phyloP scores from a whole-genome alignment of 30 jellyfish, hydroid and myxozoan species.

The Sanderia malayensis region DNA sequence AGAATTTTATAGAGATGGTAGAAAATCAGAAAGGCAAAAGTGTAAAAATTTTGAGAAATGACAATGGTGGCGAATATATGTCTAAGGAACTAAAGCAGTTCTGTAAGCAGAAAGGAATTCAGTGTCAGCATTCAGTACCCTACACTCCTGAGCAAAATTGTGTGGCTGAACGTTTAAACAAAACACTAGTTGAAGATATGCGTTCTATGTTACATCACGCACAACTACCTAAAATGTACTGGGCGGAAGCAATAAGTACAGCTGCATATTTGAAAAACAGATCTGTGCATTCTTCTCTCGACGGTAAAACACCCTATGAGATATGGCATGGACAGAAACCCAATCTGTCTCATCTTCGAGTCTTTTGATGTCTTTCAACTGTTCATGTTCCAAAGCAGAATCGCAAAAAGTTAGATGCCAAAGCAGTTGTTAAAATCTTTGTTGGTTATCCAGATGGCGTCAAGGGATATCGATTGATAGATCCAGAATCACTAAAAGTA shows the following conservation, averaged over 20 bases:
- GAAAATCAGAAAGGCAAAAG: constrained; percentile 18
- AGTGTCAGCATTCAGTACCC: constrained; percentile 14
- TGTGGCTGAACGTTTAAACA: constrained; percentile 35
- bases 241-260: constrained; percentile 73
- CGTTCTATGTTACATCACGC: constrained; percentile 21
- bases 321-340: constrained; percentile 52
- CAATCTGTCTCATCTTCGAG: constrained; percentile 22
- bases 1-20: constrained; percentile 13
- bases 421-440: no score
- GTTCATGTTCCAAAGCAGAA: constrained; percentile 23
- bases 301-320: constrained; percentile 52
- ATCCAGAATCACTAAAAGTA: background rate
- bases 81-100: constrained; percentile 16
- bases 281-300: constrained; percentile 29
- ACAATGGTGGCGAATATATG: constrained; percentile 36
- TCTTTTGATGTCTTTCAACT: constrained; percentile 52
- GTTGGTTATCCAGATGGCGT: no score
- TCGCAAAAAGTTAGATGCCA: constrained; percentile 14
- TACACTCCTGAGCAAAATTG: constrained; percentile 47
- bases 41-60: constrained; percentile 20
- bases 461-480: background rate
- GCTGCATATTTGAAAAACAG: constrained; percentile 47
- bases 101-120: constrained; percentile 8
- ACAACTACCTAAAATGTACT: constrained; percentile 18
- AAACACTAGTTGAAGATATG: constrained; percentile 7